phyloP scores from a whole-genome alignment of 2,113 vertebrate species.

The Proteles cristata region DNA sequence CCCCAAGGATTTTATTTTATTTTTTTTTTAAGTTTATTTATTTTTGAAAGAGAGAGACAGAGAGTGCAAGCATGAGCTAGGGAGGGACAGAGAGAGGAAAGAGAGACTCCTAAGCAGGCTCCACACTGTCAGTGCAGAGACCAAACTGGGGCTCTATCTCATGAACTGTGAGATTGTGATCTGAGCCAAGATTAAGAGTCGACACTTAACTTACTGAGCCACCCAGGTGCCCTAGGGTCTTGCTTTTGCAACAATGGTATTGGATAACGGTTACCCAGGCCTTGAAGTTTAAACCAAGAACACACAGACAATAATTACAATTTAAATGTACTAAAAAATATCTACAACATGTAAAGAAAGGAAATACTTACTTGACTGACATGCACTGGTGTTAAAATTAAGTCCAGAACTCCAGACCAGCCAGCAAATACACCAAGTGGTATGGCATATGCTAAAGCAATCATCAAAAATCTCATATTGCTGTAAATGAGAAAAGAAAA shows the following conservation, averaged over 20 bases:
- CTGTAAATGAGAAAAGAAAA: slow-evolving; percentile 83
- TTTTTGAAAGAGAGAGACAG: no score
- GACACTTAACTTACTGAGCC: no score
- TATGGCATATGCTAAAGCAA: slow-evolving; percentile 96
- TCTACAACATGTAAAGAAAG: slow-evolving; percentile 47
- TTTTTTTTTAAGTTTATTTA: no score
- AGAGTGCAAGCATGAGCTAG: no score
- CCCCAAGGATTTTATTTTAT: no score
- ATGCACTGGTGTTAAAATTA: slow-evolving; percentile 95
- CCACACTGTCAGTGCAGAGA: no score
- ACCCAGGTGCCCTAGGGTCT: background rate
- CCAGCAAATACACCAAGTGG: slow-evolving; percentile 96
- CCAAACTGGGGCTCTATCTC: no score
- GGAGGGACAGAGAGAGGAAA: no score
- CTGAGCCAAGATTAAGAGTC: no score
- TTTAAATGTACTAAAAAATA: slow-evolving; percentile 66
- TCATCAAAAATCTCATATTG: slow-evolving; percentile 97
- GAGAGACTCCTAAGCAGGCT: no score
- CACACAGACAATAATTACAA: background rate
- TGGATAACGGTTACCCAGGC: background rate
- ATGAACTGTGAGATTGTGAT: no score
- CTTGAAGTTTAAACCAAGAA: slow-evolving; percentile 47
- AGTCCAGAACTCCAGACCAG: slow-evolving; percentile 96
- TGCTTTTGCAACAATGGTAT: slow-evolving; percentile 5
- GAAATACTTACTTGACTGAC: slow-evolving; percentile 94